phyloP scores from a whole-genome alignment of 2,113 vertebrate species.

The Desmodus rotundus region DNA sequence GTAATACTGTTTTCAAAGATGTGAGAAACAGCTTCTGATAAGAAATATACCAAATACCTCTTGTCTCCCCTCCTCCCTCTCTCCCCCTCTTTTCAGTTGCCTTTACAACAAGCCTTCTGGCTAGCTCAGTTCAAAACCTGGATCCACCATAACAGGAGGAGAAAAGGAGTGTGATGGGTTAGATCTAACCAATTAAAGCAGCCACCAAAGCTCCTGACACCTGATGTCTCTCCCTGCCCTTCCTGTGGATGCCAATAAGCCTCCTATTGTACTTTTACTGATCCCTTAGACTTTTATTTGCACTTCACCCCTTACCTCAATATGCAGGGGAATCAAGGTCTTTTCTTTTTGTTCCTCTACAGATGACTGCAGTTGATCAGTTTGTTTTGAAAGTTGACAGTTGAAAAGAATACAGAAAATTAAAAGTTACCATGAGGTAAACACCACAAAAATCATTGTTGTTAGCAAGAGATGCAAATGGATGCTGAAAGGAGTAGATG shows the following conservation, averaged over 20 bases:
- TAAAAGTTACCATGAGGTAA: neutral
- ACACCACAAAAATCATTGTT: neutral
- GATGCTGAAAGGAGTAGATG: neutral
- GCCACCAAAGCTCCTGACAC: neutral
- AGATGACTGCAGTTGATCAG: neutral
- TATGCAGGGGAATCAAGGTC: neutral
- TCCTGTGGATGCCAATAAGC: too few relatives aligned
- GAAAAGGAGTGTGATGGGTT: neutral
- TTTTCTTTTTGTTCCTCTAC: neutral
- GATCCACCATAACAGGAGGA: neutral
- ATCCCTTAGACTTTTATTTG: neutral
- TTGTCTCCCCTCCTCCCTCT: too few relatives aligned
- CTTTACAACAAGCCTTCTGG: neutral
- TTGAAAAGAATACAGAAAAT: neutral
- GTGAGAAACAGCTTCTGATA: neutral
- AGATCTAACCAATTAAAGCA: neutral
- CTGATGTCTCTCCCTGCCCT: neutral
- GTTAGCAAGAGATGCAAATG: neutral
- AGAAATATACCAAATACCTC: neutral
- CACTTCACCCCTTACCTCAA: neutral
- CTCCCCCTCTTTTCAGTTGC: neutral
- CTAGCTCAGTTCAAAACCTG: neutral
- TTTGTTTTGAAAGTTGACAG: conserved; percentile 8
- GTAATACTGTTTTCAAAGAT: neutral
- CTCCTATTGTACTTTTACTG: neutral